phyloP scores from a whole-genome alignment of 2,113 vertebrate species.

The Serinus canaria region DNA sequence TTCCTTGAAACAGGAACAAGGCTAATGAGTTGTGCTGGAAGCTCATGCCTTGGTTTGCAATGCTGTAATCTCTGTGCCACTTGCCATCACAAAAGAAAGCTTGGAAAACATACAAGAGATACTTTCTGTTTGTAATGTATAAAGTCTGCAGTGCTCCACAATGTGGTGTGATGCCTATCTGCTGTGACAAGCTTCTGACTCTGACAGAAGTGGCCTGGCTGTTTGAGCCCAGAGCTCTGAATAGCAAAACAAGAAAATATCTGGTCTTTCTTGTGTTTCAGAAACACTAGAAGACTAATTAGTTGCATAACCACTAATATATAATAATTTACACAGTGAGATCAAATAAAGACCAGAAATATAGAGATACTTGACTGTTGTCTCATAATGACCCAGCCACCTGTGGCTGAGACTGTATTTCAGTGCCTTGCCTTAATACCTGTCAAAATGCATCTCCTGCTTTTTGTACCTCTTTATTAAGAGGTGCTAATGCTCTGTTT shows the following conservation, averaged over 20 bases:
- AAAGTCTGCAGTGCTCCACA: neutral
- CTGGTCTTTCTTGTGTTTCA: constrained; percentile 15
- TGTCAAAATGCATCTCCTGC: neutral
- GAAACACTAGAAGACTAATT: neutral
- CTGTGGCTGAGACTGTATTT: neutral
- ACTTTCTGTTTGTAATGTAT: neutral
- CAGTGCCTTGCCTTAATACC: neutral
- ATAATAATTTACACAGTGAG: neutral
- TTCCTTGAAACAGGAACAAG: neutral
- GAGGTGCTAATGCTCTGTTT: neutral
- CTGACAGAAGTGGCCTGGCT: neutral
- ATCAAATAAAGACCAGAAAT: neutral
- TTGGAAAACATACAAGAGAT: neutral
- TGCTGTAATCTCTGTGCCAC: neutral
- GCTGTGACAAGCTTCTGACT: neutral
- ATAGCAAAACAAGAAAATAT: constrained; percentile 19
- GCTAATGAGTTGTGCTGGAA: neutral
- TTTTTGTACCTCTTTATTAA: neutral
- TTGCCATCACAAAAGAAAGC: neutral
- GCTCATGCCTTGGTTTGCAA: neutral
- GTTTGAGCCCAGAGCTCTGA: neutral
- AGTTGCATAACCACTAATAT: neutral
- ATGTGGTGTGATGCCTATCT: neutral
- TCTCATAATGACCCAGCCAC: neutral
- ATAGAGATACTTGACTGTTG: neutral